Evolutionary conservation across 2,113 vertebrate species (phyloP), one percentile per base, ranked within the genome.

Genomic region (Sorex araneus): DNA sequence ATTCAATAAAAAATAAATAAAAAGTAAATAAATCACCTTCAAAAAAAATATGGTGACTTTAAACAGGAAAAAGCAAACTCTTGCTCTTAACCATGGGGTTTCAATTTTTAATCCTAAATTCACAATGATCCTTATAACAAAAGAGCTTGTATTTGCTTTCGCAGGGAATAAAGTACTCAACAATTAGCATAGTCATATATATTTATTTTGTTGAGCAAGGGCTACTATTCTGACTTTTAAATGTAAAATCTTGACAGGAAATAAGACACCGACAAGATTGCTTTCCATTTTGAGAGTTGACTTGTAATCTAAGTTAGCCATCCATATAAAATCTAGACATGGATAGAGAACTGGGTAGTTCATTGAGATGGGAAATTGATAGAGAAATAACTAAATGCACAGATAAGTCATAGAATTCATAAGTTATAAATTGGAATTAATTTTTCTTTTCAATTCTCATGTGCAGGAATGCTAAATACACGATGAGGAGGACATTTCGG

Each of bases 231-330:
- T 8, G 84, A 75, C 57, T 43, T n/a, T 6, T 80, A 94, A 94
- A 67, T 91, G 74, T 27, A 60, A 89, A 94, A 77, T 54, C 45
- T 30, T 84, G 27, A 5, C 5, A 83, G 4, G 50, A 60, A 80
- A 77, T 12, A 82, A 71, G 45, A 2, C 6, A 84, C 19, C 36
- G 70, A 36, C 77, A 30, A 91, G 71, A 67, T 6, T n/a, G 60
- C 40, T 43, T 67, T 82, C 71, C 87, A 92, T 77, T 57, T 71
- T 75, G 91, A 94, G 70, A 76, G 25, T 23, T 16, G 27, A 81
- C 67, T 84, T 43, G 85, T 45, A 94, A 79, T 25, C 23, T 79
- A 83, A 71, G 45, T 15, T 84, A 80, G 16, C 27, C 86, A 13
- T 5, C 32, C 5, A 60, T 66, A 57, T 77, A 60, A 60, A 60